A percentile compares a stretch with the other conserved stretches of the same genome.
These are phyloP conservation scores for Catocala nupta DNA, from an alignment of 2,888 invertebrate species.

Conservation along the genomic window DNA sequence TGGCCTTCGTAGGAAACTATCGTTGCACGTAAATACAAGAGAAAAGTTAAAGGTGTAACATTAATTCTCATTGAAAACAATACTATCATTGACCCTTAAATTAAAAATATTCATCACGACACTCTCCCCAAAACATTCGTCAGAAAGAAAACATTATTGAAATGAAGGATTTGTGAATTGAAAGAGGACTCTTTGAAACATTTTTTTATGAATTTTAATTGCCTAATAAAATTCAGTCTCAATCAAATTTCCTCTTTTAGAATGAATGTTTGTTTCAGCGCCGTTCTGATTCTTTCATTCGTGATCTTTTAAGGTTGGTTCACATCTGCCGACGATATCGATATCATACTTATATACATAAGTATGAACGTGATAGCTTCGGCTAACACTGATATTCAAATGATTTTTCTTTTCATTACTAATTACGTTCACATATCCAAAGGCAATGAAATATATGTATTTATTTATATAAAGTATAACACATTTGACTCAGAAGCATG, in stretches of 20 bases:
- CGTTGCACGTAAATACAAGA: too few relatives aligned
- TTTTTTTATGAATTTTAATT: conserved; percentile 72
- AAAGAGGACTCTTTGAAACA: conserved; percentile 50
- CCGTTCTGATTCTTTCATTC: conserved; percentile 17
- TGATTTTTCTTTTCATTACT: too few relatives aligned
- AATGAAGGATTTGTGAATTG: conserved; percentile 56
- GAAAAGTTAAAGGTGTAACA: too few relatives aligned
- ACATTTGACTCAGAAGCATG: too few relatives aligned
- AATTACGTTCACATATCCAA: too few relatives aligned
- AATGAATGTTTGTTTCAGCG: conserved; percentile 35
- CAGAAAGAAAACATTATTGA: conserved; percentile 35
- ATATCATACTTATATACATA: too few relatives aligned
- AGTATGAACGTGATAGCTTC: too few relatives aligned
- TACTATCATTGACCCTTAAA: conserved; percentile 17
- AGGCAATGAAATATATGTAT: too few relatives aligned
- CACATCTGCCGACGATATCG: background rate
- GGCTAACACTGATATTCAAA: too few relatives aligned
- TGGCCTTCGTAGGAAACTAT: too few relatives aligned
- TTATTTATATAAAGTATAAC: too few relatives aligned
- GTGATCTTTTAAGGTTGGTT: conserved; percentile 4
- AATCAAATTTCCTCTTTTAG: conserved; percentile 60
- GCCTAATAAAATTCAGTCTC: conserved; percentile 69
- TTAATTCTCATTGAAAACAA: too few relatives aligned
- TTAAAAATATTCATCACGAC: conserved; percentile 44
- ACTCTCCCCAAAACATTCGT: conserved; percentile 28